Conservation (phyloP, 2,797 vertebrate species). For the Macroramphosus scolopax region DNA sequence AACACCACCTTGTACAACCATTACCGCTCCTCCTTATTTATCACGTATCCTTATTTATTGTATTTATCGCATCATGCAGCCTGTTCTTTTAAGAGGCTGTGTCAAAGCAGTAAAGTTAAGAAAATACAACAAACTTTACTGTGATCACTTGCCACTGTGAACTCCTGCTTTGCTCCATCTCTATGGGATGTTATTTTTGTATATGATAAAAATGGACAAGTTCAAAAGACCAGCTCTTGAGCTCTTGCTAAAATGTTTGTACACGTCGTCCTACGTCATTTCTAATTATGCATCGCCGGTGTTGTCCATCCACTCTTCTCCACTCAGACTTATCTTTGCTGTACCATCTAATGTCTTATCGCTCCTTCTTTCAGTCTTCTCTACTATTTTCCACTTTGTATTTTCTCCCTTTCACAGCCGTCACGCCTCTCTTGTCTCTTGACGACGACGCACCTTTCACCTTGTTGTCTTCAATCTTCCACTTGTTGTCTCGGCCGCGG, state of each 20-base stretch:
- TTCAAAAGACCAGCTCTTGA: too few relatives aligned
- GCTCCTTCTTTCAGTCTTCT: constrained; percentile 18
- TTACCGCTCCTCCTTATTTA: background rate
- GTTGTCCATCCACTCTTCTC: constrained; percentile 7
- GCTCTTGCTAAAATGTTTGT: too few relatives aligned
- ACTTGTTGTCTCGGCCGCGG: constrained; percentile 13
- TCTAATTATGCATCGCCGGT: background rate
- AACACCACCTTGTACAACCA: background rate
- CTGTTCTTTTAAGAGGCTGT: too few relatives aligned
- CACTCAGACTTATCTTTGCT: constrained; percentile 5
- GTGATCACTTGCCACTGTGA: too few relatives aligned
- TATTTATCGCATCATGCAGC: too few relatives aligned
- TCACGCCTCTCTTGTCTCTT: constrained; percentile 38
- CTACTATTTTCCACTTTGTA: constrained; percentile 47
- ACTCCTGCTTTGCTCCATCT: too few relatives aligned
- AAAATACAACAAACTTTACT: too few relatives aligned
- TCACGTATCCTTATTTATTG: too few relatives aligned
- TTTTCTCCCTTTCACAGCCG: constrained; percentile 32
- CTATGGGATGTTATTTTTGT: too few relatives aligned
- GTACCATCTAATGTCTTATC: constrained; percentile 10
- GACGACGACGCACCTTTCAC: constrained; percentile 39
- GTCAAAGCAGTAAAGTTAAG: too few relatives aligned
- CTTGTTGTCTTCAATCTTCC: constrained; percentile 28
- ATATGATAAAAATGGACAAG: too few relatives aligned
- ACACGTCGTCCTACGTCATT: too few relatives aligned